Base-by-base conservation (phyloP, 1,140 invertebrate genomes). In the Lepidurus couesii region DNA sequence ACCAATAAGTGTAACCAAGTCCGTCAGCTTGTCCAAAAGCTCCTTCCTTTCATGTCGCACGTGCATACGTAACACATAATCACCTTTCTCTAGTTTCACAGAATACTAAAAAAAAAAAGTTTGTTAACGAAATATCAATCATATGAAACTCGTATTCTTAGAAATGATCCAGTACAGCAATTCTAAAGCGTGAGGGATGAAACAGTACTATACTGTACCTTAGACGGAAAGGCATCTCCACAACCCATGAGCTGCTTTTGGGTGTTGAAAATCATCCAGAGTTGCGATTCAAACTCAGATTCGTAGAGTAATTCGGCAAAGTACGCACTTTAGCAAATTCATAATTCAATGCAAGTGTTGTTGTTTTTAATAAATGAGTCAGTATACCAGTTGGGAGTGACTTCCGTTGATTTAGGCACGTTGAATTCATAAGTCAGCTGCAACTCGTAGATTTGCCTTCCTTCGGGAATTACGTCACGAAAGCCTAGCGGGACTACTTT, bases 221-320 rank as follows among this genome's bases (percentile, higher is more conserved):
- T 93, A 24, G 87, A 87, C 11, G 94, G 91, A 85, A 95, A 97
- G 1, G 95, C 95, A 87, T 98, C 96, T 16, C 96, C 96, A 79
- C 90, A 89, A 76, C 89, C 89, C 78, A 98, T 85, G 26, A 93
- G 86, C 81, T 95, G 92, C 86, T 98, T 98, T 85, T 96, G 96
- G n/a, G 87, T 85, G 86, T 98, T 95, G 86, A 93, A 98, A 77
- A 98, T 83, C 91, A 98, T 95, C 96, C 96, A 98, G 82, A 98
- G 88, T 86, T 98, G 95, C 7, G 94, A 95, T 86, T 98, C 95
- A 84, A 92, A 97, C 85, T 97, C 95, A 6, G 92, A 93, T 85
- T 98, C 96, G 84, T 98, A 98, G 9, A 98, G 87, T 81, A 94
- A 87, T 83, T 95, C 90, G 84, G 91, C 94, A 10, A 99, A 87